Base-by-base conservation (phyloP, 2,797 vertebrate genomes). In the Gouania willdenowi region DNA sequence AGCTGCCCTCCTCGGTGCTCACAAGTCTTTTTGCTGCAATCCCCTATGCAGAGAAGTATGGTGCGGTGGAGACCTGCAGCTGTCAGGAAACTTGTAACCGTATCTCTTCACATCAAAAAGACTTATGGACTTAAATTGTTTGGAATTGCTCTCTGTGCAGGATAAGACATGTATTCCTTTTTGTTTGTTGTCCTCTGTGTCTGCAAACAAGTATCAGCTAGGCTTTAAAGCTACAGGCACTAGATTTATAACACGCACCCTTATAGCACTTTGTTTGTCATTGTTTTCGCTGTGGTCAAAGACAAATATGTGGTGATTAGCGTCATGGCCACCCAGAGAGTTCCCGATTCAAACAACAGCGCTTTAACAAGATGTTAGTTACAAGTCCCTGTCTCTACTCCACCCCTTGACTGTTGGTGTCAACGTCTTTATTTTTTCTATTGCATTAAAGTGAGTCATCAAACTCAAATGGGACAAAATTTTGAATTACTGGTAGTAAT, bases 1-100 rank as follows among this genome's bases (percentile, higher is more conserved):
- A 77, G 73, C 70, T 41, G 56, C 31, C 41, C 16, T 46, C 49
- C 67, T 60, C 66, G 52, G 31, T 39, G 39, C 48, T 56, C 47
- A 48, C 45, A 67, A 65, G 16, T 10, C 25, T 29, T 41, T 47
- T 45, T 63, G 11, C 41, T 12, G 42, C 42, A 41, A 50, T 36
- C 49, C 23, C 53, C 19, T 33, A 55, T 40, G 64, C 19, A 46
- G 29, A 49, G 25, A 16, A 21, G 12, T 31, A 9, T 15, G 16
- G 18, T 30, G 7, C 15, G 8, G 11, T 25, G 2, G 21, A 10
- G 18, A 5, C 20, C 20, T 11, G 22, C 15, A 41, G 13, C 19
- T 35, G 41, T 8, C 16, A 3, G n/a, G 18, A 12, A 41, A 42
- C 24, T 6, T 26, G 10, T 41, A 20, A 26, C 31, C 20, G 14